These are phyloP conservation scores for Parapristionchus giblindavisi DNA, from an alignment of 2,888 invertebrate species.

Conservation along the genomic window DNA sequence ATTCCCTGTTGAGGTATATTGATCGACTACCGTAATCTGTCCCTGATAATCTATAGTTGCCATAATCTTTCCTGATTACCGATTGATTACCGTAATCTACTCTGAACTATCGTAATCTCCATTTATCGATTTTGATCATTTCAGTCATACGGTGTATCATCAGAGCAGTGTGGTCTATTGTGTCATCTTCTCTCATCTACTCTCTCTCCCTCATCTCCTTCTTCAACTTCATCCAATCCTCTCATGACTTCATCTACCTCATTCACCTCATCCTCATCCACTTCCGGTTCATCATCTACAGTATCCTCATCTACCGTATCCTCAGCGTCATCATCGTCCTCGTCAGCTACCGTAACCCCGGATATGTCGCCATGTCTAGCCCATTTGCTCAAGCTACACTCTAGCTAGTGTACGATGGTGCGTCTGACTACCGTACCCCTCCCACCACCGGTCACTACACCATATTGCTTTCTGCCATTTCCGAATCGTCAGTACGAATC, in stretches of 20 bases:
- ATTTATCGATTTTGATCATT: neutral
- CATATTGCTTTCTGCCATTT: too few relatives aligned
- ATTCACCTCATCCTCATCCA: neutral
- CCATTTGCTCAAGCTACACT: neutral
- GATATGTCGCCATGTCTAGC: neutral
- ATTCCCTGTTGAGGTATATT: slow-evolving; percentile 5
- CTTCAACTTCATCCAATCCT: neutral
- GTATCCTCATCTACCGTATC: neutral
- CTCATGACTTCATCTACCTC: neutral
- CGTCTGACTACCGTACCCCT: neutral
- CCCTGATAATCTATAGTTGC: too few relatives aligned
- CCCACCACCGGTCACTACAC: too few relatives aligned
- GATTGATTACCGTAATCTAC: too few relatives aligned
- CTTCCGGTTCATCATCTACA: neutral
- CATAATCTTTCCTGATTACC: too few relatives aligned
- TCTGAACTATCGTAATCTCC: too few relatives aligned
- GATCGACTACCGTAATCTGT: neutral
- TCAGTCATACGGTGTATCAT: slow-evolving; percentile 5
- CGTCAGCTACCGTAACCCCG: neutral
- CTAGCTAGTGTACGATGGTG: neutral
- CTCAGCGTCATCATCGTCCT: neutral
- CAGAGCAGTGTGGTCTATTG: slow-evolving; percentile 18
- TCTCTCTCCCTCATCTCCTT: neutral
- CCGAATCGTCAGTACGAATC: too few relatives aligned
- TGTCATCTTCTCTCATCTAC: slow-evolving; percentile 5